Base-by-base conservation (phyloP, 2,113 vertebrate genomes). In the Pelvicachromis taeniatus region DNA sequence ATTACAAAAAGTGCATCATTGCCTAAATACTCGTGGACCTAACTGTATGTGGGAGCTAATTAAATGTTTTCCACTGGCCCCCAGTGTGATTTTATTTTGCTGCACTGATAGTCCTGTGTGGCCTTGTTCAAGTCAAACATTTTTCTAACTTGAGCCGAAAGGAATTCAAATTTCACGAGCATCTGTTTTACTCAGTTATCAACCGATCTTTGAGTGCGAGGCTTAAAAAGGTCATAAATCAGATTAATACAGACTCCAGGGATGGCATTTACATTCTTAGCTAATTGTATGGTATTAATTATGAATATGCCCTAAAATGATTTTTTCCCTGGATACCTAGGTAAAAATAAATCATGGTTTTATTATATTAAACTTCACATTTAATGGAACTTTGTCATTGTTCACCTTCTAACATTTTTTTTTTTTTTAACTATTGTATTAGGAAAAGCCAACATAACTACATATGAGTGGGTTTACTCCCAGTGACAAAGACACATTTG, bases 211-310 rank as follows among this genome's bases (percentile, higher is more conserved):
- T 54, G 17, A 65, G 55, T 33, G 26, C 7, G 6, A 54, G 53
- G 35, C 56, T 85, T 54, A 56, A 89, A 89, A 89, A 88, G 85
- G 68, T 87, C 88, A 91, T 78, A 31, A 58, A 87, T 87, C 83
- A 77, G 29, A 86, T 83, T 85, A 85, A 85, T 80, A 40, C 26
- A 50, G 52, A 92, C 56, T 85, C 63, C 33, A 45, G 58, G 14
- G 38, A 42, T 82, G 83, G 86, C 87, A 63, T 92, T 93, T 82
- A 42, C 31, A 55, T 88, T 80, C 56, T 79, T 68, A 81, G 65
- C 78, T 75, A 90, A 89, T 77, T 17, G 3, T 23, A 45, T 33
- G 45, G 9, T 59, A 73, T 40, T 85, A 70, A 89, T 88, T 89
- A 81, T 85, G 48, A 85, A 80, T 59, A 78, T 85, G 83, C 77